These are phyloP conservation scores for Scaeva pyrastri DNA, from an alignment of 2,888 invertebrate genomes.

Conservation along the genomic window DNA sequence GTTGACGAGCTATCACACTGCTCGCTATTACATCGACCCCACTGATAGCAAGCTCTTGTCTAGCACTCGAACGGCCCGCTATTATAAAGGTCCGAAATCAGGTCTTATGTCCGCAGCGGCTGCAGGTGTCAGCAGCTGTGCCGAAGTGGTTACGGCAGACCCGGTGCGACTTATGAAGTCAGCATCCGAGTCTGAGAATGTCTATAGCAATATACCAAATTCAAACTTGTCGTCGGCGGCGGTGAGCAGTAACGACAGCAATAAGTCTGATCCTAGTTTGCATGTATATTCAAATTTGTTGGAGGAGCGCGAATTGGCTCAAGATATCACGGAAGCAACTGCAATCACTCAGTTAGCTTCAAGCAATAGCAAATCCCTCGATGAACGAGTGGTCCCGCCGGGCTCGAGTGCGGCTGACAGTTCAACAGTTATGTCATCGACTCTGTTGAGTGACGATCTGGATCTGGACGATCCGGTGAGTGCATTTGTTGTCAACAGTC, in stretches of 20 bases:
- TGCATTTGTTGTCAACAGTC: slow-evolving; percentile 80
- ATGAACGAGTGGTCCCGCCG: slow-evolving; percentile 43
- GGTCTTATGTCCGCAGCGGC: slow-evolving; percentile 73
- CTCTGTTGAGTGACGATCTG: slow-evolving; percentile 83
- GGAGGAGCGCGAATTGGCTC: slow-evolving; percentile 80
- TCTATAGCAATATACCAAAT: slow-evolving; percentile 83
- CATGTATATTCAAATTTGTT: slow-evolving; percentile 84
- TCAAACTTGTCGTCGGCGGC: slow-evolving; percentile 74
- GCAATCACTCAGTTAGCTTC: slow-evolving; percentile 46
- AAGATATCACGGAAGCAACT: slow-evolving; percentile 59
- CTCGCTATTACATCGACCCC: slow-evolving; percentile 71
- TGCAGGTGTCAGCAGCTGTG: slow-evolving; percentile 64
- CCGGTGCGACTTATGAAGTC: slow-evolving; percentile 77
- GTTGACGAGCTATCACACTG: slow-evolving; percentile 68
- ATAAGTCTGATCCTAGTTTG: slow-evolving; percentile 79
- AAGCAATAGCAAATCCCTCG: slow-evolving; percentile 66
- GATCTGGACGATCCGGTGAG: slow-evolving; percentile 84
- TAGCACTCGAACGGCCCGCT: slow-evolving; percentile 74
- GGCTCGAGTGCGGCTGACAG: slow-evolving; percentile 49
- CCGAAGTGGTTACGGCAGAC: slow-evolving; percentile 47
- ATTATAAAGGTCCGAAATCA: slow-evolving; percentile 75
- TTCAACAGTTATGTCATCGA: slow-evolving; percentile 80
- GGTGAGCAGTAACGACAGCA: slow-evolving; percentile 71
- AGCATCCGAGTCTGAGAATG: slow-evolving; percentile 82
- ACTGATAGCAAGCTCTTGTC: slow-evolving; percentile 67